A percentile compares a stretch with the other conserved stretches of the same genome.
Conservation (phyloP, 2,797 vertebrate genomes). For the Sphaeramia orbicularis region DNA sequence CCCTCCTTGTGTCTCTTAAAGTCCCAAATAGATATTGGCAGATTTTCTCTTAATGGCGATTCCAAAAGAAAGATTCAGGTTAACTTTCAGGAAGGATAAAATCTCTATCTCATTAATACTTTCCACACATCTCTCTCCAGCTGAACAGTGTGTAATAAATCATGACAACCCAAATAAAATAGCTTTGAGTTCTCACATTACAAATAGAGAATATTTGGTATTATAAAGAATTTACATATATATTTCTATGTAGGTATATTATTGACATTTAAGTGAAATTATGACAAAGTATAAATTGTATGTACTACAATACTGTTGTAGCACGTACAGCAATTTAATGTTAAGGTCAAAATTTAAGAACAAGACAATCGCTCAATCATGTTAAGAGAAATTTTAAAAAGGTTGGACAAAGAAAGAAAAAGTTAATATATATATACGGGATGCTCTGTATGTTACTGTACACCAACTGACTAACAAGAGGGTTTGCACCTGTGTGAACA, state of each 20-base stretch:
- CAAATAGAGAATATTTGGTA: slow-evolving; percentile 87
- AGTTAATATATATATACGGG: slow-evolving; percentile 74
- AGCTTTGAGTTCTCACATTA: slow-evolving; percentile 83
- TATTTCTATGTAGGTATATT: slow-evolving; percentile 91
- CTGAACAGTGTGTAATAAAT: slow-evolving; percentile 73
- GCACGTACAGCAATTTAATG: slow-evolving; percentile 78
- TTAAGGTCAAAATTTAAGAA: slow-evolving; percentile 83
- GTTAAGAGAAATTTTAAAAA: slow-evolving; percentile 72
- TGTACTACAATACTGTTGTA: slow-evolving; percentile 78
- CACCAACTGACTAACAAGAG: slow-evolving; percentile 58
- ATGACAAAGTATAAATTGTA: slow-evolving; percentile 85
- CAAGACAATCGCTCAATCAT: slow-evolving; percentile 88
- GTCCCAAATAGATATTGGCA: slow-evolving; percentile 70
- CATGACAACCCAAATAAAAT: slow-evolving; percentile 76
- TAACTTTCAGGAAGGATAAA: slow-evolving; percentile 53
- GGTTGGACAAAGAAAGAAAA: slow-evolving; percentile 68
- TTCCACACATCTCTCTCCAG: slow-evolving; percentile 74
- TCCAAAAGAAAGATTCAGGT: slow-evolving; percentile 70
- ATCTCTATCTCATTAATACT: slow-evolving; percentile 49
- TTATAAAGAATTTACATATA: slow-evolving; percentile 88
- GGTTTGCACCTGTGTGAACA: slow-evolving; percentile 33
- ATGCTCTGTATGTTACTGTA: slow-evolving; percentile 77
- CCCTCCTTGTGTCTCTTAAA: slow-evolving; percentile 73
- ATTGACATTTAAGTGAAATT: slow-evolving; percentile 85
- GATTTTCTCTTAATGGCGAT: slow-evolving; percentile 55